Evolutionary conservation across 2,888 invertebrate genomes (phyloP).

Genomic region (Operophtera brumata): DNA sequence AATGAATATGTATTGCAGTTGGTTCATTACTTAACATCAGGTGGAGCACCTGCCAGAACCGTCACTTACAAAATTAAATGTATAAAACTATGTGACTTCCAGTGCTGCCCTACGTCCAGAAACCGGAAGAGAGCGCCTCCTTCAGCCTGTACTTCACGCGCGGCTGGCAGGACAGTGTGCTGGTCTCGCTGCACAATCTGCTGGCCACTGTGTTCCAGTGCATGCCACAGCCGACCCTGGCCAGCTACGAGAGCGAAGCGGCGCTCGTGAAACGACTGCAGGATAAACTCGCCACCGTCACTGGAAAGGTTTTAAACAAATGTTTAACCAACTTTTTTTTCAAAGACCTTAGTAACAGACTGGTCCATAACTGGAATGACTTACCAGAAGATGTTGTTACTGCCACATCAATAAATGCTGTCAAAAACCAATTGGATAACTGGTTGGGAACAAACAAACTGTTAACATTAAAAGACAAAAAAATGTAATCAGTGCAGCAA

Average conservation of each 20-base stretch:
- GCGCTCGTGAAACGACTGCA: constrained; percentile 89
- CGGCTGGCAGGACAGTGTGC: constrained; percentile 97
- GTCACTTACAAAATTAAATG: too few species aligned
- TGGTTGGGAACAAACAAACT: too few species aligned
- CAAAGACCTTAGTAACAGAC: too few species aligned
- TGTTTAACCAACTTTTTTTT: constrained; percentile 12
- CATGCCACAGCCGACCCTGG: constrained; percentile 92
- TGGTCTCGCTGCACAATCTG: constrained; percentile 95
- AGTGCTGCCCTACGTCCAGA: constrained; percentile 95
- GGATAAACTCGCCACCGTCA: constrained; percentile 89
- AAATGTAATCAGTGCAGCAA: too few species aligned
- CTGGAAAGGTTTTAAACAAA: constrained; percentile 67
- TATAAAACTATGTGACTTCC: constrained; percentile 44
- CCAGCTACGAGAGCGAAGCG: constrained; percentile 93
- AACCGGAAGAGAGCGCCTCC: constrained; percentile 93
- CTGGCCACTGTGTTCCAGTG: constrained; percentile 93
- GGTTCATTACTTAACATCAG: too few species aligned
- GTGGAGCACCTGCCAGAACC: too few species aligned
- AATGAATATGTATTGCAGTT: too few species aligned
- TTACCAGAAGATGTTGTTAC: too few species aligned
- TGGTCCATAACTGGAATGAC: too few species aligned
- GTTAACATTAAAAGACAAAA: too few species aligned
- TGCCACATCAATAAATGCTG: too few species aligned
- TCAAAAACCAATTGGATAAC: too few species aligned
- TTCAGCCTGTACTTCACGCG: constrained; percentile 94